Evolutionary conservation across 2,797 vertebrate species (phyloP).

Genomic region (Orientallactaga sibirica): DNA sequence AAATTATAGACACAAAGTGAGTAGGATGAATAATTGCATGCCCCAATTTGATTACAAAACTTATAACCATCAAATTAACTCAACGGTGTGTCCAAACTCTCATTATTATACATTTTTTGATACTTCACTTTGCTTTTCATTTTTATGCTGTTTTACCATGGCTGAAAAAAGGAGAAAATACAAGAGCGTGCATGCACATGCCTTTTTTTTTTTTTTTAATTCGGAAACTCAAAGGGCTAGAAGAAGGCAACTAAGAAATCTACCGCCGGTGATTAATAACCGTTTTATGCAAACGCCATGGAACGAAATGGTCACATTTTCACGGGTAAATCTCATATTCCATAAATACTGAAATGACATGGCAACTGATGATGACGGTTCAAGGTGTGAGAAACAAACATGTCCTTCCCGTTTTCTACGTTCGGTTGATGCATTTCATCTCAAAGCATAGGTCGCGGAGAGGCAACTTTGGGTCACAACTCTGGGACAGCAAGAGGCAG

Average conservation of each 20-base stretch:
- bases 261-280: conserved; percentile 49
- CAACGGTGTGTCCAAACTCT: conserved; percentile 22
- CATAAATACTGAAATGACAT: conserved; percentile 7
- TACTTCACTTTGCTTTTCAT: conserved; percentile 29
- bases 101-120: conserved; percentile 12
- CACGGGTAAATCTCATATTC: background rate
- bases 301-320: conserved; percentile 53
- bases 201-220: background rate
- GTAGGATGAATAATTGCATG: conserved; percentile 1
- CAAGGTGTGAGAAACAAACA: background rate
- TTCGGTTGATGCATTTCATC: background rate
- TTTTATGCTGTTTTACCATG: conserved; percentile 29
- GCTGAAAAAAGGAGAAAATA: conserved; percentile 14
- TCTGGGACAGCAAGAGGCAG: background rate
- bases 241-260: conserved; percentile 8
- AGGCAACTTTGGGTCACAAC: background rate
- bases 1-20: conserved; percentile 49
- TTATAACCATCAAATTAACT: background rate
- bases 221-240: conserved; percentile 22
- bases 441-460: background rate
- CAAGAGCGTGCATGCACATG: background rate
- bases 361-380: background rate
- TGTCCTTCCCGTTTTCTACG: background rate
- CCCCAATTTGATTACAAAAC: conserved; percentile 5
- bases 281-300: conserved; percentile 21